Percentiles rank a stretch among this genome's conserved stretches.
Conservation (phyloP, 53 echinoderm and acorn worm genomes). For the Crossaster papposus region DNA sequence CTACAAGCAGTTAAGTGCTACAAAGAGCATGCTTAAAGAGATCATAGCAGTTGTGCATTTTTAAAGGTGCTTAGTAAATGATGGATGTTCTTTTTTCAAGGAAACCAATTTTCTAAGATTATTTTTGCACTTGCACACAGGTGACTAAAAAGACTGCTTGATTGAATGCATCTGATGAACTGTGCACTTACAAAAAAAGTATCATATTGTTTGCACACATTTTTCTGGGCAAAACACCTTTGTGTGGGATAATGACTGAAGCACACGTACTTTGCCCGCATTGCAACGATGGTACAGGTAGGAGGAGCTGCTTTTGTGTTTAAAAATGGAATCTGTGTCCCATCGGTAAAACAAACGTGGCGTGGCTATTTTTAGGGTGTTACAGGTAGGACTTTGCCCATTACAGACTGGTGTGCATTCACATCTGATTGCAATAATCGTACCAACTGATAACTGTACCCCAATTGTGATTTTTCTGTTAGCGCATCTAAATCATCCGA, state of each 20-base stretch:
- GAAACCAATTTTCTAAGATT: too few species aligned
- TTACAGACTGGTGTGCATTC: neutral
- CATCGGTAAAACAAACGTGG: conserved; percentile 21
- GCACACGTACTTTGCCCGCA: neutral
- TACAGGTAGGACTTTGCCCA: neutral
- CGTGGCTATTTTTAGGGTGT: conserved; percentile 14
- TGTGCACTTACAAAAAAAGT: too few species aligned
- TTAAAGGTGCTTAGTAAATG: too few species aligned
- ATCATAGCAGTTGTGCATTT: too few species aligned
- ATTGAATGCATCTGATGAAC: too few species aligned
- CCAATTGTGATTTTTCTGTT: conserved; percentile 7
- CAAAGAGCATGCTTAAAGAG: too few species aligned
- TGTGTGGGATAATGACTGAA: too few species aligned
- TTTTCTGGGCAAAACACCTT: too few species aligned
- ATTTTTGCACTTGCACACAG: too few species aligned
- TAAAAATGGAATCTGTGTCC: neutral
- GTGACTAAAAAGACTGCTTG: too few species aligned
- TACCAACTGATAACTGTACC: neutral
- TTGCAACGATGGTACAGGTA: neutral
- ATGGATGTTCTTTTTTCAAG: too few species aligned
- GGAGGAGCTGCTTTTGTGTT: conserved; percentile 11
- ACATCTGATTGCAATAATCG: neutral
- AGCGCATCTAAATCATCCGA: neutral
- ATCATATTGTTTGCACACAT: neutral
- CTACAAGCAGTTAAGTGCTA: too few species aligned